Conservation (phyloP, 2,888 invertebrate genomes). For the Drosophila trichaetosa region DNA sequence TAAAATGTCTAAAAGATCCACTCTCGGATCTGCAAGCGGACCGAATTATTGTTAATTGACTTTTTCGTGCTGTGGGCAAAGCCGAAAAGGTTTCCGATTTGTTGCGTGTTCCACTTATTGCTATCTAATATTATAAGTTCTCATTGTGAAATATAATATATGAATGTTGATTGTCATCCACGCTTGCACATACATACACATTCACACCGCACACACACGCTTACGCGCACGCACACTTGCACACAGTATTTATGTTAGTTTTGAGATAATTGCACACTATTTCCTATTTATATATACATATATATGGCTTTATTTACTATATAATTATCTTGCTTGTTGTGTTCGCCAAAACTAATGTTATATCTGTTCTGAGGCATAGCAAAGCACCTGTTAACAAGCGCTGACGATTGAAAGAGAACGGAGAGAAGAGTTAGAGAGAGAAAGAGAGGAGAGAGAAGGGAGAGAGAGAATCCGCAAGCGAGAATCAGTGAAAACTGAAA, state of each 20-base stretch:
- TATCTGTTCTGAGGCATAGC: constrained; percentile 18
- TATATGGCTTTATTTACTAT: background rate
- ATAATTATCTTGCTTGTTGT: constrained; percentile 28
- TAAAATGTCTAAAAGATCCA: background rate
- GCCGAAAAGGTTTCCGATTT: background rate
- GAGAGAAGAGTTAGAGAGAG: background rate
- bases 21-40: background rate
- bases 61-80: constrained; percentile 1
- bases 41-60: background rate
- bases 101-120: background rate
- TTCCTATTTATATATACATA: constrained; percentile 16
- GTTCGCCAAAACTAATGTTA: constrained; percentile 16
- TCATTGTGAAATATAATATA: constrained; percentile 47
- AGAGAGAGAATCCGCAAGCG: background rate
- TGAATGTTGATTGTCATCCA: constrained; percentile 9
- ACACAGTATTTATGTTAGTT: constrained; percentile 27
- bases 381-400: constrained; percentile 41
- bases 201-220: background rate
- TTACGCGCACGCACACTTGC: background rate
- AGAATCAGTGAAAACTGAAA: background rate
- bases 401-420: constrained; percentile 4
- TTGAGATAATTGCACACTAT: constrained; percentile 42
- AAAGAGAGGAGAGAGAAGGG: background rate
- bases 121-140: constrained; percentile 33
- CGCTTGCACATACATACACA: background rate